Conservation (phyloP, 2,113 vertebrate species). For the Oncorhynchus keta region DNA sequence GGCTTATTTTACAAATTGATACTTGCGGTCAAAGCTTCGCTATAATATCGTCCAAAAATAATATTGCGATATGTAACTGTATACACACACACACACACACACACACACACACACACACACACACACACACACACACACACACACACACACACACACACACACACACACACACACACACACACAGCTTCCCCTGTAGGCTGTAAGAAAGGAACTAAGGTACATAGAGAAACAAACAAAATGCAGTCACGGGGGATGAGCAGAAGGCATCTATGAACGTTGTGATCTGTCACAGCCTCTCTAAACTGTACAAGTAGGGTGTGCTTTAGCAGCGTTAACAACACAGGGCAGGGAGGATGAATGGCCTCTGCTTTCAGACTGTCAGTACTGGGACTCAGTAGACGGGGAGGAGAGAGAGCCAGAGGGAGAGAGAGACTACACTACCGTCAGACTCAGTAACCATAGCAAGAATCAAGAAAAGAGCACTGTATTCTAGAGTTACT, state of each 20-base stretch:
- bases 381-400: constrained; percentile 14
- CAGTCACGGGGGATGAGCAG: not conserved
- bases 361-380: constrained; percentile 24
- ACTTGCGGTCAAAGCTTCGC: too few species aligned
- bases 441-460: constrained; percentile 27
- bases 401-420: constrained; percentile 10
- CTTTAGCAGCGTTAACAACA: constrained; percentile 30
- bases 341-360: constrained; percentile 25
- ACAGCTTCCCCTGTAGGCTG: too few species aligned
- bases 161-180: too few species aligned
- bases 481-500: constrained; percentile 36
- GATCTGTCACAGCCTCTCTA: not conserved
- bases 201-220: not conserved
- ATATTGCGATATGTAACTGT: not conserved
- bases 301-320: not conserved
- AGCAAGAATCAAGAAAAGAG: constrained; percentile 34
- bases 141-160: too few species aligned
- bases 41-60: too few species aligned
- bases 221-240: not conserved
- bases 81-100: constrained; percentile 11
- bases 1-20: too few species aligned
- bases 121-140: not conserved
- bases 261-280: not conserved
- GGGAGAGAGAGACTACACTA: not conserved
- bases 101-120: not conserved